A percentile compares a stretch with the other conserved stretches of the same genome.
Conservation (phyloP, 1,140 invertebrate genomes). For the Brachionus rotundiformis region DNA sequence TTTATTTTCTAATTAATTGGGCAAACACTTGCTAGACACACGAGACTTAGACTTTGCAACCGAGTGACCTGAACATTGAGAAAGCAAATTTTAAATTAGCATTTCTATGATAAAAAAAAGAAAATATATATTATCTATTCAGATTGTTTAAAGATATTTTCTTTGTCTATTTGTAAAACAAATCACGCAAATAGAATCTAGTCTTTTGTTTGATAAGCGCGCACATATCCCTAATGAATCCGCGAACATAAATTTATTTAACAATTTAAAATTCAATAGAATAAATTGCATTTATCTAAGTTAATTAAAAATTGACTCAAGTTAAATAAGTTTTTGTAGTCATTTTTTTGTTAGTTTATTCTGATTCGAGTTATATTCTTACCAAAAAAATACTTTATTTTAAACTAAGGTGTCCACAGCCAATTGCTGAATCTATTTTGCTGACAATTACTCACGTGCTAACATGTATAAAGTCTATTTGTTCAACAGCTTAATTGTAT, state of each 20-base stretch:
- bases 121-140: conserved; percentile 2
- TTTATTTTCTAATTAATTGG: background rate
- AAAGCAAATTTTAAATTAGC: conserved; percentile 3
- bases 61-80: conserved; percentile 15
- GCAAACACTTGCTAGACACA: background rate
- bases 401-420: background rate
- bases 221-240: background rate
- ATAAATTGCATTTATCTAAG: background rate
- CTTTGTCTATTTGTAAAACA: conserved; percentile 14
- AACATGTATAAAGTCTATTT: background rate
- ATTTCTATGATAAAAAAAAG: background rate
- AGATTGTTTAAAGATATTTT: conserved; percentile 3
- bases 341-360: too few relatives aligned
- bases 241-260: background rate
- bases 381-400: background rate
- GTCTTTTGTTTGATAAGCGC: conserved; percentile 11
- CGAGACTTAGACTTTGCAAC: background rate
- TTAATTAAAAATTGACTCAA: background rate
- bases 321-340: background rate
- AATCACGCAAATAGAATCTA: conserved; percentile 1
- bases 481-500: background rate
- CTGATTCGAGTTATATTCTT: background rate
- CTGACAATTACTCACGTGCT: background rate
- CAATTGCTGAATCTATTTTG: background rate
- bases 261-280: conserved; percentile 5